Evolutionary conservation across 2,113 vertebrate species (phyloP), one percentile per base, ranked within the genome.

Genomic region (Nyctibius bracteatus): DNA sequence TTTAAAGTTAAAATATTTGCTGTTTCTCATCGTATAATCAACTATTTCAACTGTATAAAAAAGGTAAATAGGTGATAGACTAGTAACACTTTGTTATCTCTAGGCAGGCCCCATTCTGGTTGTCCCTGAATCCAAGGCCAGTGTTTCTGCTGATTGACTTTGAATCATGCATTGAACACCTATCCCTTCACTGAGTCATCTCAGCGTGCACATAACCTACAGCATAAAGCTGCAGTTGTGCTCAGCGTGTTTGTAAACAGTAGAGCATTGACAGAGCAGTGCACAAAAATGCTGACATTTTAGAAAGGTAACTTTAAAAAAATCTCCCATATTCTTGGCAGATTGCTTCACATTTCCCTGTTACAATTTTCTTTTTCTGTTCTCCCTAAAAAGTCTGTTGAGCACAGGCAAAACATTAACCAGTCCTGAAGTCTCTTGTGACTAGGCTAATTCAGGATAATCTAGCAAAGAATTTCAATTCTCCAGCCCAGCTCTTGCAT

Each of bases 141-240:
- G 2, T 23, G 28, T 82, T 82, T 88, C 55, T 57, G 35, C 49
- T 65, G 28, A 5, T 17, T 75, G 79, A 81, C 49, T 93, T 83
- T 1, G 0, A 51, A 85, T 28, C 7, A 67, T 51, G 7, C 0
- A 0, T 12, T 82, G 55, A 77, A 44, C 25, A 28, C 20, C 30
- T 59, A 14, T 23, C 21, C 24, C 30, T 46, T 67, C 57, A 77
- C 0, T 19, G 28, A 65, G 30, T 21, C 72, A 47, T 15, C 27
- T 37, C 81, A 55, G 47, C 1, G 10, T 9, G 9, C 67, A 39
- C 23, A 2, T 30, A 55, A 58, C 17, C 33, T 51, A 63, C 7
- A 83, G 37, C 66, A 65, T n/a, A 80, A 89, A 81, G 31, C n/a
- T 78, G 37, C 46, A 61, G 28, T 8, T 70, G 23, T 58, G 28